Evolutionary conservation across 2,113 vertebrate species (phyloP), one percentile per base, ranked within the genome.

Genomic region (Coptodon rendalli): DNA sequence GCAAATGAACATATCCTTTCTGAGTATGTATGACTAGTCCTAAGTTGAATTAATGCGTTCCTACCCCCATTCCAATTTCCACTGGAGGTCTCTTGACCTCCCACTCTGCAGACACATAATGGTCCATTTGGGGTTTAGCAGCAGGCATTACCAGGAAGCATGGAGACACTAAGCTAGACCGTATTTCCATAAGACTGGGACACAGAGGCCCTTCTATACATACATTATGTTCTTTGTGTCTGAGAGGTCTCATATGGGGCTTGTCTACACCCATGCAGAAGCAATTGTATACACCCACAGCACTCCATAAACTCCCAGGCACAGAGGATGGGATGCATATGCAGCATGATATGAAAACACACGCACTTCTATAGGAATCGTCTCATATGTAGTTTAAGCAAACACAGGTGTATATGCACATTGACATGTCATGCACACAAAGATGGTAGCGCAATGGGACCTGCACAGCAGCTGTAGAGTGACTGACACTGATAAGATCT

Each of bases 161-260:
- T 5, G 78, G 91, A 85, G 92, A 92, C 92, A 91, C 85, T 86
- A 93, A 87, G 93, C 88, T 56, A 86, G 92, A 92, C 92, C 87
- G 50, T 89, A 95, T 96, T 95, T 95, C 95, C 95, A 95, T 96
- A 96, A 92, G 94, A 94, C 87, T 93, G 93, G 92, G 95, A 95
- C 95, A 94, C 82, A 66, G 91, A 91, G 93, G 92, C 91, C 93
- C 89, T 94, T 85, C 94, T 90, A 94, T 95, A 95, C 94, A 96
- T 96, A 95, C 91, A 95, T 95, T 95, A 95, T 66, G 85, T 73
- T 79, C 94, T 96, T 96, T 96, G 95, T 96, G 95, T 96, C 95
- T 96, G 94, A 91, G 89, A 86, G 87, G 87, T 89, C 92, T 92
- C 89, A 89, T 89, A 91, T 90, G 88, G 88, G 79, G 80, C 80